Evolutionary conservation across 2,113 vertebrate genomes (phyloP).

Genomic region (Crypturellus undulatus): DNA sequence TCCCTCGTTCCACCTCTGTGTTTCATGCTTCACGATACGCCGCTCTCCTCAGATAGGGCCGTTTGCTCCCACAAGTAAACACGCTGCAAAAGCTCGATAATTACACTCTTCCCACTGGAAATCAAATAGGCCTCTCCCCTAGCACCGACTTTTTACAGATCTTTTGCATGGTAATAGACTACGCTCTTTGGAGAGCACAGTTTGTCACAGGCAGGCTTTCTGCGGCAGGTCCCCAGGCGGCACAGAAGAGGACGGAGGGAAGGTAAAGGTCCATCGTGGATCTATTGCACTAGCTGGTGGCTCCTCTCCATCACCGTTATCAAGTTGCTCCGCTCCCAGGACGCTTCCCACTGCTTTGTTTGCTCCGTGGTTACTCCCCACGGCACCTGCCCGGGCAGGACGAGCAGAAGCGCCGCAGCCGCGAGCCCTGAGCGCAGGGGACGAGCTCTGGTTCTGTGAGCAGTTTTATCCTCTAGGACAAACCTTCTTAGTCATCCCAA

Average conservation of each 20-base stretch:
- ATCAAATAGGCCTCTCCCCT: not conserved
- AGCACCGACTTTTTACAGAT: not conserved
- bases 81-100: not conserved
- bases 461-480: not conserved
- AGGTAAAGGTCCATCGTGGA: not conserved
- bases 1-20: not conserved
- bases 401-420: not conserved
- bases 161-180: not conserved
- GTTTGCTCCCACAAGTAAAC: not conserved
- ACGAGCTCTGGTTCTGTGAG: accelerated
- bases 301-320: not conserved
- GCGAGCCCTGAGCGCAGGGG: not conserved
- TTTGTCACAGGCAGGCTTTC: too few relatives aligned
- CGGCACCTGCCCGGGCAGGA: not conserved
- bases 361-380: not conserved
- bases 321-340: not conserved
- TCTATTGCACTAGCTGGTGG: not conserved
- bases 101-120: not conserved
- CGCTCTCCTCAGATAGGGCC: not conserved
- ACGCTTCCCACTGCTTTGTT: not conserved
- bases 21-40: not conserved
- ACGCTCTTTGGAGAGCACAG: not conserved
- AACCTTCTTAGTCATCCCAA: not conserved
- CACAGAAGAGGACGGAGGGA: not conserved
- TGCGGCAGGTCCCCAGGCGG: not conserved